phyloP scores from a whole-genome alignment of 2,113 vertebrate species.

The Sorex fumeus region DNA sequence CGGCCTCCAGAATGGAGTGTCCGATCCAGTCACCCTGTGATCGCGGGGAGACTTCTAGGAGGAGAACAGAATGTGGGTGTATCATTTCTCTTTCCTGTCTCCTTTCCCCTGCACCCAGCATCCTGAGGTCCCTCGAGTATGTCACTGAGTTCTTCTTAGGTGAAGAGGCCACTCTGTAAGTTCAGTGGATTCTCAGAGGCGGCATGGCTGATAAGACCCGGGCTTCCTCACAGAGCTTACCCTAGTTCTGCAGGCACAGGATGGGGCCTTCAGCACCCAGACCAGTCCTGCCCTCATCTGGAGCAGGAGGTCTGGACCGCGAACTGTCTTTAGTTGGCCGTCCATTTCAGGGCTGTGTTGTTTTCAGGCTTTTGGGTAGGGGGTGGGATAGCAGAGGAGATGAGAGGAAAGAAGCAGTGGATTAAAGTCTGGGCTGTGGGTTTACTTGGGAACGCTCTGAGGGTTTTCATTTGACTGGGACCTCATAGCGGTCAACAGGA shows the following conservation, averaged over 20 bases:
- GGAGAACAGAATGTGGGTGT: accelerated
- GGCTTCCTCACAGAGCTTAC: background rate
- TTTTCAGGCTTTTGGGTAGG: background rate
- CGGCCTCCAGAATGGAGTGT: background rate
- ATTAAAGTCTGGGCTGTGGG: background rate
- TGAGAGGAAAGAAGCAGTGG: too few relatives aligned
- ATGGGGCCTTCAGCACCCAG: accelerated
- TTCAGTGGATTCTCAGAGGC: slow-evolving; percentile 53
- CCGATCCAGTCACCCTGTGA: accelerated
- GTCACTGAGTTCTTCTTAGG: slow-evolving; percentile 27
- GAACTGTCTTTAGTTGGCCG: background rate
- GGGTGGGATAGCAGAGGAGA: background rate
- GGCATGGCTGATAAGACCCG: background rate
- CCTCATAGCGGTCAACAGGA: background rate
- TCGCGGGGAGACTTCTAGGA: background rate
- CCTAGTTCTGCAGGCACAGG: background rate
- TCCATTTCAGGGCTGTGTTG: background rate
- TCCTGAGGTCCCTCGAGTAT: slow-evolving; percentile 29
- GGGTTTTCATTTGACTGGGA: background rate
- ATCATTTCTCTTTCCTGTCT: background rate
- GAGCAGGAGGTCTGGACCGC: background rate
- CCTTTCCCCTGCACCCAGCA: slow-evolving; percentile 26
- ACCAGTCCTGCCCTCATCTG: accelerated
- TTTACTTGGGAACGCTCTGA: background rate
- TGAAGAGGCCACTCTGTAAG: slow-evolving; percentile 45